Conservation (phyloP, 2,888 invertebrate species). For the Agrochola macilenta region DNA sequence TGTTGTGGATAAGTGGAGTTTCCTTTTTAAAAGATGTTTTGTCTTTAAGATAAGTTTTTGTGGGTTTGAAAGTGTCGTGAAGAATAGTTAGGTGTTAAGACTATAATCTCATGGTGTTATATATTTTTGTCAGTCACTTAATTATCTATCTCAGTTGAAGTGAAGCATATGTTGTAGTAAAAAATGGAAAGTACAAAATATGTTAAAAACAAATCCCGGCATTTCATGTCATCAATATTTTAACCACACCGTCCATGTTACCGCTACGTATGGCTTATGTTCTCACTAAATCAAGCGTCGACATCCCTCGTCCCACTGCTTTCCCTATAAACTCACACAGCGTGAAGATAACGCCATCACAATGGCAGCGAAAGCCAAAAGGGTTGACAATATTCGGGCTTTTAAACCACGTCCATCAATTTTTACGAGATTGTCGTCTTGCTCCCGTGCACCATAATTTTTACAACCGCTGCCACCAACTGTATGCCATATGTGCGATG, state of each 20-base stretch:
- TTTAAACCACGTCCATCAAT: constrained; percentile 66
- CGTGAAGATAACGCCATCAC: constrained; percentile 58
- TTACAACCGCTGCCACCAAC: constrained; percentile 78
- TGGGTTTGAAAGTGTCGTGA: constrained; percentile 50
- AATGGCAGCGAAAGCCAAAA: constrained; percentile 58
- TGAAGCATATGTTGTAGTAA: background rate
- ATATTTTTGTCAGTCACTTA: constrained; percentile 17
- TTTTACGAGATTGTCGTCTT: constrained; percentile 62
- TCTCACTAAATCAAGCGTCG: constrained; percentile 50
- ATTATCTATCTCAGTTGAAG: background rate
- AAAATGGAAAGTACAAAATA: background rate
- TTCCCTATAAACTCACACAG: constrained; percentile 51
- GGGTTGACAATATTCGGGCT: constrained; percentile 60
- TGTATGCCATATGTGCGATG: constrained; percentile 83
- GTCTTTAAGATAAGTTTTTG: constrained; percentile 41
- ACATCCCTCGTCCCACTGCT: constrained; percentile 37
- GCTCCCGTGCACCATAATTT: constrained; percentile 70
- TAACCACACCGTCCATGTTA: constrained; percentile 7
- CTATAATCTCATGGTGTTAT: background rate
- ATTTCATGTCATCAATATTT: constrained; percentile 11
- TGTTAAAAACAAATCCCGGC: background rate
- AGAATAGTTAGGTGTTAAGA: constrained; percentile 57
- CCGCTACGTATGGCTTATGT: constrained; percentile 49
- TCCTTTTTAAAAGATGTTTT: constrained; percentile 29
- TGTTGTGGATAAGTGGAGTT: constrained; percentile 45